Evolutionary conservation across 2,888 invertebrate genomes (phyloP), one percentile per base, ranked within the genome.

Genomic region (Andrena dorsata): DNA sequence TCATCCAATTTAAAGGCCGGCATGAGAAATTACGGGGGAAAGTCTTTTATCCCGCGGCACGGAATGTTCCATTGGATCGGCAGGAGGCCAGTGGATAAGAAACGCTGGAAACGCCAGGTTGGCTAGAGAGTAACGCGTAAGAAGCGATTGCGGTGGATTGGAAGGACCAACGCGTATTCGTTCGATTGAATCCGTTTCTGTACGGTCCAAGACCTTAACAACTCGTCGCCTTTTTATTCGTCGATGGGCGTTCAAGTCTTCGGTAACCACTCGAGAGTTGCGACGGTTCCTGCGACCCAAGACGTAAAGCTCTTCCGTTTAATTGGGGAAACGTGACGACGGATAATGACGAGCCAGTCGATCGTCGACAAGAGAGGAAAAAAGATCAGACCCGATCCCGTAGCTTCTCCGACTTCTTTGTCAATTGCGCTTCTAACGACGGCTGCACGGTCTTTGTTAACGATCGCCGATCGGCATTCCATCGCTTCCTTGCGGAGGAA

Each of bases 261-360:
- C 28, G 73, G 23, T 30, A 49, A 64, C 72, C 75, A 51, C 73
- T 76, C 35, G 65, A 81, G 76, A 76, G 61, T 80, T 71, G 73
- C 68, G 76, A 76, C 78, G 75, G 78, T 72, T 72, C 69, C 70
- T 32, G 69, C 71, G 64, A 66, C 79, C 68, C 68, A 77, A 72
- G 76, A 76, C 61, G 87, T 76, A 81, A 80, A 80, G 80, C 77
- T 73, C 75, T 56, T 53, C 49, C 70, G 82, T 74, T 87, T 88
- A 88, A 88, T 88, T 88, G 88, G 86, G 66, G 72, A 80, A 82
- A 88, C 89, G 87, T 86, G 88, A 84, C 87, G 75, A 73, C 63
- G 76, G 87, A 87, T 88, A 88, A 87, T 82, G 87, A 86, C 84
- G 82, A 70, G 26, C 80, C 70, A 80, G 66, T 79, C 78, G 85